Percentiles rank a stretch among this genome's conserved stretches.
phyloP scores from a whole-genome alignment of 2,797 vertebrate species.

The Melanotaenia parkinsoni region DNA sequence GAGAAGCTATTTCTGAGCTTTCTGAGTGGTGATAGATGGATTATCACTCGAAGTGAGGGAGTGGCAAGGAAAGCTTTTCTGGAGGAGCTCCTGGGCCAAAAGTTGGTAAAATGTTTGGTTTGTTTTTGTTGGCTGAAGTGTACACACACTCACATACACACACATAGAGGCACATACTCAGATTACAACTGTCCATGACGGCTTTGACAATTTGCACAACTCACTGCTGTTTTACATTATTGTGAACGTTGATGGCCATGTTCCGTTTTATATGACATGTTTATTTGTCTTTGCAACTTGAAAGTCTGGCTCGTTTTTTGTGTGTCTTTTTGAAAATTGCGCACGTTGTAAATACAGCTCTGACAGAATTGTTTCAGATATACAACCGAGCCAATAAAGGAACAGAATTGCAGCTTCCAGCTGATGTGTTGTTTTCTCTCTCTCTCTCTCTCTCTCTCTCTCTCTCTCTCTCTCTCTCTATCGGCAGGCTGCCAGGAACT shows the following conservation, averaged over 20 bases:
- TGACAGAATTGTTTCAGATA: conserved; percentile 50
- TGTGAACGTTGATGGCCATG: conserved; percentile 31
- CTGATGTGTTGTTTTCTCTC: conserved; percentile 56
- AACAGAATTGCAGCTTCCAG: conserved; percentile 41
- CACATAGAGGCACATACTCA: conserved; percentile 22
- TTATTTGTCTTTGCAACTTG: conserved; percentile 40
- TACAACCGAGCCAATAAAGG: conserved; percentile 54
- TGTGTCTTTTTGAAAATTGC: conserved; percentile 34
- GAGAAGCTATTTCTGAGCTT: conserved; percentile 69
- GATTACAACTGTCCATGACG: conserved; percentile 53
- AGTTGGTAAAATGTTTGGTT: conserved; percentile 67
- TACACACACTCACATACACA: conserved; percentile 8
- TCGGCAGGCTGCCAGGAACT: conserved; percentile 61
- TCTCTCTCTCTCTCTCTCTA: conserved; percentile 8
- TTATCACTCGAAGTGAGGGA: conserved; percentile 55
- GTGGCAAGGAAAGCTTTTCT: conserved; percentile 49
- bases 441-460: background rate
- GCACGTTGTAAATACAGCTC: conserved; percentile 31
- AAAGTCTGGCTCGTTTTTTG: conserved; percentile 14
- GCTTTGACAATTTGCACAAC: conserved; percentile 53
- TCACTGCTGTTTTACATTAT: conserved; percentile 47
- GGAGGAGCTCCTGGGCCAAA: conserved; percentile 48
- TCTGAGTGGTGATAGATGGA: conserved; percentile 59
- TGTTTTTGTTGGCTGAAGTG: conserved; percentile 60
- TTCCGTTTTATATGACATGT: conserved; percentile 41